phyloP scores from a whole-genome alignment of 2,113 vertebrate species.

The Tyto alba region DNA sequence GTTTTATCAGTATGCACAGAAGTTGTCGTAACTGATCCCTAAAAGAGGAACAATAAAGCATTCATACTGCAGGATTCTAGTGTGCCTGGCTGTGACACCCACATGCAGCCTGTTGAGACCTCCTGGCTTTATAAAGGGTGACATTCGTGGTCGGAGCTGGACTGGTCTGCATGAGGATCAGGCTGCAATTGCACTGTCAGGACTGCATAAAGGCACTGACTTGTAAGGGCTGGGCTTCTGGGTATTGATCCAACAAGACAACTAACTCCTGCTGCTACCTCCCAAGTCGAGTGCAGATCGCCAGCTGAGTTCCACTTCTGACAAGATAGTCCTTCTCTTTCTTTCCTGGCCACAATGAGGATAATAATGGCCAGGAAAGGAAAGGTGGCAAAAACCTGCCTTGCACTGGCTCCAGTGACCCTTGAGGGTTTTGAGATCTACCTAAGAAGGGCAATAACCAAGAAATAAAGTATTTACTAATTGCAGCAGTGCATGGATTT shows the following conservation, averaged over 20 bases:
- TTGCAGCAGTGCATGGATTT: not conserved
- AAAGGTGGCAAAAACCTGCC: not conserved
- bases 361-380: not conserved
- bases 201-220: not conserved
- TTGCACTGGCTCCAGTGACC: accelerated
- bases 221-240: not conserved
- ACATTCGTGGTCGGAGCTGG: not conserved
- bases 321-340: not conserved
- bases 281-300: not conserved
- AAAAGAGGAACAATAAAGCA: not conserved
- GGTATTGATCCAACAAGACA: not conserved
- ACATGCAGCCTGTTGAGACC: not conserved
- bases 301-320: not conserved
- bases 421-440: not conserved
- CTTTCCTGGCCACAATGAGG: not conserved
- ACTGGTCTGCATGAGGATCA: not conserved
- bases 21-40: not conserved
- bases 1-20: not conserved
- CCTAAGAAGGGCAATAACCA: not conserved
- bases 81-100: not conserved
- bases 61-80: not conserved
- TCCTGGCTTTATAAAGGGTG: not conserved
- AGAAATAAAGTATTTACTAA: not conserved
- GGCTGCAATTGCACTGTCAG: not conserved
- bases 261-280: not conserved